Evolutionary conservation across 1,140 invertebrate genomes (phyloP), one percentile per base, ranked within the genome.

Genomic region (Bombus sylvicola): DNA sequence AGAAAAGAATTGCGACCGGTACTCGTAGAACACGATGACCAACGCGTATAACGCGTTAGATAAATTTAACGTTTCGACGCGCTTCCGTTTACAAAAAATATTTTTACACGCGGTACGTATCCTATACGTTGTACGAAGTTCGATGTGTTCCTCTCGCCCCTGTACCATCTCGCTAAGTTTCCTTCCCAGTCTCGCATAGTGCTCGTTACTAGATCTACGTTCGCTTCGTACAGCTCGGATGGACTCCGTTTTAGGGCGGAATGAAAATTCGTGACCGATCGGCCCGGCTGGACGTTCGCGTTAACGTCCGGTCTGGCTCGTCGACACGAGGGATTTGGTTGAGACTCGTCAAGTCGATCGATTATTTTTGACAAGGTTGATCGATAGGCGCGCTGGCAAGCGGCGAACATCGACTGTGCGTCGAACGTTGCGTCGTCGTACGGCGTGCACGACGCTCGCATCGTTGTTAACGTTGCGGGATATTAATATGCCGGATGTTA

Each of bases 341-440:
- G 92, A 85, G 89, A 93, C 93, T 94, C 93, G 93, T 94, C 92
- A 94, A 92, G 92, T 91, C 88, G 87, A 94, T 93, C 93, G 92
- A 93, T 94, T 94, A 94, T 93, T 94, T 92, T 85, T 89, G 91
- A 94, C 91, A 87, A 87, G 77, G 81, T 89, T 94, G 93, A 93
- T 94, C 93, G 93, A 94, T 94, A 89, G 93, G 53, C 86, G 41
- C 2, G 28, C 59, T n/a, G 41, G 43, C 82, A 57, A 84, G 80
- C 39, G 57, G 18, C 41, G 72, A 39, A n/a, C 64, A 88, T 91
- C 86, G 90, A 90, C 93, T 82, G 92, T 87, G 89, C 90, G 83
- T 86, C 79, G 86, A 84, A 84, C 81, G n/a, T 64, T n/a, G 62
- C 62, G 62, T n/a, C 72, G 28, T 72, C 68, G 53, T 85, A 64